Conservation (phyloP, 2,888 invertebrate species). For the Laothoe populi region DNA sequence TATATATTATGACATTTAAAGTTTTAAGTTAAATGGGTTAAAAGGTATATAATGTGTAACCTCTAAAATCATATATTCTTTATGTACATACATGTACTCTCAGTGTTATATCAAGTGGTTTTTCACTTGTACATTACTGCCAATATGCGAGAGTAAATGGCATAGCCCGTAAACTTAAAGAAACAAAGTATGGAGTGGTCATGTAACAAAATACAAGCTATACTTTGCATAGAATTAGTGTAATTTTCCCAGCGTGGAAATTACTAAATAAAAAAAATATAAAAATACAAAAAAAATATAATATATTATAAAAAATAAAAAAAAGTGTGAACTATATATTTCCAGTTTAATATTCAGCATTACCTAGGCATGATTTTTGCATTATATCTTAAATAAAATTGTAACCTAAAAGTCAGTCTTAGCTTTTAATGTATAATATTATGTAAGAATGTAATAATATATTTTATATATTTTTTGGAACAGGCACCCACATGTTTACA, state of each 20-base stretch:
- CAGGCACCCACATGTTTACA: conserved; percentile 48
- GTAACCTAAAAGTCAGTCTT: conserved; percentile 69
- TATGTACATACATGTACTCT: conserved; percentile 37
- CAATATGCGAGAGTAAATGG: conserved; percentile 82
- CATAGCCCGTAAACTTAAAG: conserved; percentile 81
- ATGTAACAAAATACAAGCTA: conserved; percentile 90
- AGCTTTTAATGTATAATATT: conserved; percentile 75
- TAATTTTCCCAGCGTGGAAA: conserved; percentile 91
- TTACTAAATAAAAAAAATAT: conserved; percentile 73
- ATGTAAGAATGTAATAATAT: conserved; percentile 55
- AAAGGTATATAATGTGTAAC: too few relatives aligned
- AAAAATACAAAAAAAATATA: conserved; percentile 57
- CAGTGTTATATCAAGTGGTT: conserved; percentile 59
- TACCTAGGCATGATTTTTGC: conserved; percentile 81
- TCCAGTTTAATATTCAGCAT: conserved; percentile 86
- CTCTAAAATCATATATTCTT: neutral
- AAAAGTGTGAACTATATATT: conserved; percentile 81
- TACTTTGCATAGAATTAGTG: conserved; percentile 97
- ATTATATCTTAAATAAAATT: conserved; percentile 71
- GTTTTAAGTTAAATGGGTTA: neutral
- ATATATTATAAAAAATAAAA: conserved; percentile 52
- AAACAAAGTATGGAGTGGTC: conserved; percentile 84
- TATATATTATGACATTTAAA: neutral
- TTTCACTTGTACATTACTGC: conserved; percentile 75
- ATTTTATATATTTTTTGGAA: conserved; percentile 60